Evolutionary conservation across 35 echinoderm and acorn worm species (phyloP).

Genomic region (Ptychodera flava): DNA sequence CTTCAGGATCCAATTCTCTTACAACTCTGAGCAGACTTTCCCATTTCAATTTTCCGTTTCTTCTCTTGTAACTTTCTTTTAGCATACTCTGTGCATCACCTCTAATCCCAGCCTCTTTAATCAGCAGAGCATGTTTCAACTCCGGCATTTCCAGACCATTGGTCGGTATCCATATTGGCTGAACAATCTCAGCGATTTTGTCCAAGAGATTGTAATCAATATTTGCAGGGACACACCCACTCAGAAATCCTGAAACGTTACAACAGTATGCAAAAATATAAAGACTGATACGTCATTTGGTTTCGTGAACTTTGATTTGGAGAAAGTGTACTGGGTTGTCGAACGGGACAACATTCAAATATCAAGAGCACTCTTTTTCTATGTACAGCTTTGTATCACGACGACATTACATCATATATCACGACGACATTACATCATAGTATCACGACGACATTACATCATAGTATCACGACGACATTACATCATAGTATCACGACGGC

Average conservation of each 20-base stretch:
- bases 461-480: no score
- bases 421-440: no score
- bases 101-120: not conserved
- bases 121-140: not conserved
- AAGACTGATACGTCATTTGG: no score
- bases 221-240: not conserved
- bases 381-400: no score
- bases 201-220: not conserved
- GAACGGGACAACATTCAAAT: no score
- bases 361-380: no score
- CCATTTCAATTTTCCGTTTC: not conserved
- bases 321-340: no score
- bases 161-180: not conserved
- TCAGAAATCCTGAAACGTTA: not conserved
- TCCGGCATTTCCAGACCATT: not conserved
- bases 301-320: no score
- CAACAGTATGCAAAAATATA: no score
- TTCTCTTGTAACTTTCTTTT: not conserved
- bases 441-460: no score
- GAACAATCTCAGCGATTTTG: not conserved
- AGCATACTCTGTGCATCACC: not conserved
- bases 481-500: no score
- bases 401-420: no score
- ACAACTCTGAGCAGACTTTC: not conserved
- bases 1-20: not conserved